phyloP scores from a whole-genome alignment of 2,113 vertebrate genomes.

The Cebidichthys violaceus region DNA sequence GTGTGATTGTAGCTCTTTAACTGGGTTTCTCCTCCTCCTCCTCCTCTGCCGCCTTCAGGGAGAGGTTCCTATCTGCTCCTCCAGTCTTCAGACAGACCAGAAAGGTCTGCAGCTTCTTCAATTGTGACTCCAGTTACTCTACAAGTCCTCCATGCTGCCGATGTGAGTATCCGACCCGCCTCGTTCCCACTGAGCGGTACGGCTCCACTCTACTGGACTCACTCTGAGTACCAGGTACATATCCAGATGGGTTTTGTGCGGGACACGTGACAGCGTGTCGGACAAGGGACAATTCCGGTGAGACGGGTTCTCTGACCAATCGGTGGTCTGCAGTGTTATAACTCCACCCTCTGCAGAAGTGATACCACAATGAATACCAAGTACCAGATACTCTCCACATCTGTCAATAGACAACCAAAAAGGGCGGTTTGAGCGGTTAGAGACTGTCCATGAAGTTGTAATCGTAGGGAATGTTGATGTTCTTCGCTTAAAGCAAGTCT shows the following conservation, averaged over 20 bases:
- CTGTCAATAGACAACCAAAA: too few relatives aligned
- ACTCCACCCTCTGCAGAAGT: too few relatives aligned
- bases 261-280: too few relatives aligned
- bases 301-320: too few relatives aligned
- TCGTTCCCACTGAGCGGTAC: neutral
- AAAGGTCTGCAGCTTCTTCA: conserved; percentile 92
- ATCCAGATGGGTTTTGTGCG: neutral
- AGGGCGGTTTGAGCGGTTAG: too few relatives aligned
- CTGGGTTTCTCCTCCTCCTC: too few relatives aligned
- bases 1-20: too few relatives aligned
- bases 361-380: too few relatives aligned
- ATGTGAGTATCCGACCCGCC: conserved; percentile 83
- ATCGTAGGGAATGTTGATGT: neutral
- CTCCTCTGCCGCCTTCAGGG: conserved; percentile 76
- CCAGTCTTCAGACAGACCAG: conserved; percentile 90
- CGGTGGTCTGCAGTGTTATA: too few relatives aligned
- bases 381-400: neutral
- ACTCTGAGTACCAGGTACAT: neutral
- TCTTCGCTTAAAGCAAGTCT: neutral
- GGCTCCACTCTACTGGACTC: neutral
- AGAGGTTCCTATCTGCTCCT: conserved; percentile 91
- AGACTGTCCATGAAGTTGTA: neutral
- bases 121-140: conserved; percentile 83
- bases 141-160: conserved; percentile 84
- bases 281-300: too few relatives aligned